phyloP scores from a whole-genome alignment of 1,140 invertebrate species.

The Nasonia longicornis region DNA sequence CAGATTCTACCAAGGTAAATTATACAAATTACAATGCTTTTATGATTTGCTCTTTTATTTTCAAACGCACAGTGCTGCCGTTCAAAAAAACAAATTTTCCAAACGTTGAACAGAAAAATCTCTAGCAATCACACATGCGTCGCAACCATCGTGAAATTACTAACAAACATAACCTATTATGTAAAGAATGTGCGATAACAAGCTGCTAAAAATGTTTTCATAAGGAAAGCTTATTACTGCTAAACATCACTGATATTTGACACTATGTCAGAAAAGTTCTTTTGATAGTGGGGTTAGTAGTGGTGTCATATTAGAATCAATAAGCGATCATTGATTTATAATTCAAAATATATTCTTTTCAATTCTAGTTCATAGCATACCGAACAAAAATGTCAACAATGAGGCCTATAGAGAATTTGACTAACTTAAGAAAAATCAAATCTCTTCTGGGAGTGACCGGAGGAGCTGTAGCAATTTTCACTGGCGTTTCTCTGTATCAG shows the following conservation, averaged over 20 bases:
- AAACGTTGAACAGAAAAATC: neutral
- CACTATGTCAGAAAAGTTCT: neutral
- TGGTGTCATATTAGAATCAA: neutral
- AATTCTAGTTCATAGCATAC: neutral
- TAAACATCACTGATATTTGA: neutral
- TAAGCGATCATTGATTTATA: neutral
- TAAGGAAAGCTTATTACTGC: neutral
- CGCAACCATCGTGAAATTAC: neutral
- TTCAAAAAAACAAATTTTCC: no score
- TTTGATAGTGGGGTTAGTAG: neutral
- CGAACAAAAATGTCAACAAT: slow-evolving; percentile 20
- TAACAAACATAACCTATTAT: slow-evolving; percentile 31
- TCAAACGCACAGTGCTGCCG: no score
- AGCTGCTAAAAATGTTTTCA: slow-evolving; percentile 14
- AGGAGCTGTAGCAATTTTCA: slow-evolving; percentile 71
- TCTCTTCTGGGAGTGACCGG: slow-evolving; percentile 60
- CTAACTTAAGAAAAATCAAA: slow-evolving; percentile 55
- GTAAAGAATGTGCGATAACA: neutral
- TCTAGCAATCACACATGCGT: neutral
- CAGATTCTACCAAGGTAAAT: no score
- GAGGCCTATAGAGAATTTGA: slow-evolving; percentile 40
- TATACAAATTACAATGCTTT: no score
- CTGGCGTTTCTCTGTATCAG: slow-evolving; percentile 75
- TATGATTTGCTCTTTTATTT: no score
- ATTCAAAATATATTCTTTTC: slow-evolving; percentile 2